Conservation (phyloP, 2,888 invertebrate genomes). For the Lingula anatina region DNA sequence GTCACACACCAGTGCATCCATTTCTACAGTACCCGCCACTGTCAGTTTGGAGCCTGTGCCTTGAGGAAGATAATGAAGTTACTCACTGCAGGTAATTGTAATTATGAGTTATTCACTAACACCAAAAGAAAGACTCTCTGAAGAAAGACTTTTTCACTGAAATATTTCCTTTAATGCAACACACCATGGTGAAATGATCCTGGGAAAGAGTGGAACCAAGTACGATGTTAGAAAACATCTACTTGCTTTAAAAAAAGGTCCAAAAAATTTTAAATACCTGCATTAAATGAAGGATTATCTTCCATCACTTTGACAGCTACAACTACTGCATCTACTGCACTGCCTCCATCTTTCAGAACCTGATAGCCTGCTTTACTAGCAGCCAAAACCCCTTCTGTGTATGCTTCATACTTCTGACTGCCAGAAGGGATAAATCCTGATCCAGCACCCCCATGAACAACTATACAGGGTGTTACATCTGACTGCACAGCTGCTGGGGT, state of each 20-base stretch:
- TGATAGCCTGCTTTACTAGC: conserved; percentile 64
- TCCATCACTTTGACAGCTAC: conserved; percentile 75
- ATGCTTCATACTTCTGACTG: conserved; percentile 61
- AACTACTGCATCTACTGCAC: conserved; percentile 69
- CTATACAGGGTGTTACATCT: conserved; percentile 61
- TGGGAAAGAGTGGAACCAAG: no score
- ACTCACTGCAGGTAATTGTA: no score
- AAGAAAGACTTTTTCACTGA: no score
- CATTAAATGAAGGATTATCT: conserved; percentile 73
- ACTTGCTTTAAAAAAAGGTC: no score
- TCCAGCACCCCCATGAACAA: conserved; percentile 80
- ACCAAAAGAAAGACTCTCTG: no score
- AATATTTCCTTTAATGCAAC: no score
- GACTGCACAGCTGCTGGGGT: no score
- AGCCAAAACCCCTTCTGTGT: conserved; percentile 63
- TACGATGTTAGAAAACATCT: no score
- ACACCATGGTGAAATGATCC: no score
- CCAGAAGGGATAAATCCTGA: conserved; percentile 58
- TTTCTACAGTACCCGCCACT: conserved; percentile 70
- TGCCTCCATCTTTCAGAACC: conserved; percentile 56
- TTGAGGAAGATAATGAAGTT: no score
- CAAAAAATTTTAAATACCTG: no score
- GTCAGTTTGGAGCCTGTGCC: conserved; percentile 75
- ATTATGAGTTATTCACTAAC: no score
- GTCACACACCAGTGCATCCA: conserved; percentile 81